These are phyloP conservation scores for Sceloporus tristichus DNA, from an alignment of 2,113 vertebrate genomes.

Conservation along the genomic window DNA sequence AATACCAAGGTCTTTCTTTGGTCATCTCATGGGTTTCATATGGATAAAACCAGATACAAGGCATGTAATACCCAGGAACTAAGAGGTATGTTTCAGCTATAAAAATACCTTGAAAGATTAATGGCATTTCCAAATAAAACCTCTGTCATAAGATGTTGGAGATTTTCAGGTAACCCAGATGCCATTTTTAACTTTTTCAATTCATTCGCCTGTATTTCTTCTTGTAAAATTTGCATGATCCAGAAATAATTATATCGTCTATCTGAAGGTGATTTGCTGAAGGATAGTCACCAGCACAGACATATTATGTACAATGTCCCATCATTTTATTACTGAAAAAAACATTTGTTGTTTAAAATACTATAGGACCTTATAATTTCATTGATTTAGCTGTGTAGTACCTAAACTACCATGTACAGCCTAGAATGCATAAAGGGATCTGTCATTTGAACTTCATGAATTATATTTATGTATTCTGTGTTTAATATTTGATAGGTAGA, in stretches of 20 bases:
- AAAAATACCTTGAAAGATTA: conserved; percentile 67
- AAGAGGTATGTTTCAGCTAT: conserved; percentile 60
- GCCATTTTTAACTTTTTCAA: conserved; percentile 21
- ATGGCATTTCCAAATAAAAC: conserved; percentile 60
- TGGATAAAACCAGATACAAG: conserved; percentile 62
- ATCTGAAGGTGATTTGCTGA: background rate
- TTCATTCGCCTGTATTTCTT: background rate
- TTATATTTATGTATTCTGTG: background rate
- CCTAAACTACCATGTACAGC: background rate
- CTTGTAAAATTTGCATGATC: background rate
- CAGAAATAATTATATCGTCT: background rate
- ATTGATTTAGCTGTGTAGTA: background rate
- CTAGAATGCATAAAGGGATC: background rate
- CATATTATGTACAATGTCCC: background rate
- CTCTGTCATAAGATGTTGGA: conserved; percentile 41
- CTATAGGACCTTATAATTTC: background rate
- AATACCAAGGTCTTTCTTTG: conserved; percentile 72
- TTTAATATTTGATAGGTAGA: background rate
- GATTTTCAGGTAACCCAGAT: conserved; percentile 7
- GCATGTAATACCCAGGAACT: conserved; percentile 57
- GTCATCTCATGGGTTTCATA: conserved; percentile 67
- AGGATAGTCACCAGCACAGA: background rate
- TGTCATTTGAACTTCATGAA: background rate
- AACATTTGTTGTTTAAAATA: background rate
- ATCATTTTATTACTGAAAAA: background rate